phyloP scores from a whole-genome alignment of 35 echinoderm and acorn worm genomes.

The Ophioderma brevispina region DNA sequence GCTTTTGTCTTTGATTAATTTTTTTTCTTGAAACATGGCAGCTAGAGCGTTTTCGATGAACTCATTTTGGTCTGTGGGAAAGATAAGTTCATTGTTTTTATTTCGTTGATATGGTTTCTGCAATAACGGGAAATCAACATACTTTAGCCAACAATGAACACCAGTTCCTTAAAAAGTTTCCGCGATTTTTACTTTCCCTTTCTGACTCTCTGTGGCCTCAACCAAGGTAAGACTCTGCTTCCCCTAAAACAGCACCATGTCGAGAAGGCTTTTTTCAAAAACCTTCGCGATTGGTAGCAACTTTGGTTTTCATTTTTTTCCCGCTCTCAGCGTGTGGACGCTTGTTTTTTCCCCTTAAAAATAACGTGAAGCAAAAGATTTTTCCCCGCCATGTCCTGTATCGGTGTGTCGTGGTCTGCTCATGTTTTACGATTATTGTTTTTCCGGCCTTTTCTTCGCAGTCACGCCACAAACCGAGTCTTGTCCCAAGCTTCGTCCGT shows the following conservation, averaged over 20 bases:
- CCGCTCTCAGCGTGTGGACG: not conserved
- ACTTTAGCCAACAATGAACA: conserved; percentile 11
- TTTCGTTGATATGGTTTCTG: not conserved
- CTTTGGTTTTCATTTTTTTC: not conserved
- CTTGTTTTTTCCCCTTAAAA: not conserved
- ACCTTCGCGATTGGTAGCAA: not conserved
- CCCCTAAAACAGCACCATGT: conserved; percentile 16
- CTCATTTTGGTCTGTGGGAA: not conserved
- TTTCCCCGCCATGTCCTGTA: not conserved
- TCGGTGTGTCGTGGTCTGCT: not conserved
- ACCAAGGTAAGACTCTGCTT: conserved; percentile 15
- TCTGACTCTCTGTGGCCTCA: not conserved
- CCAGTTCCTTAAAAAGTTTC: conserved; percentile 30
- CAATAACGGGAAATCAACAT: not conserved
- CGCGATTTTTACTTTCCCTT: not conserved
- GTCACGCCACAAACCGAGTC: not conserved
- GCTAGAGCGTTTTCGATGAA: not conserved
- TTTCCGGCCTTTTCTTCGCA: conserved; percentile 18
- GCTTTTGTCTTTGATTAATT: conserved; percentile 3
- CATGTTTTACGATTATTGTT: conserved; percentile 12
- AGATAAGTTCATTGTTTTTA: not conserved
- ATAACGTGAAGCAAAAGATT: conserved; percentile 1
- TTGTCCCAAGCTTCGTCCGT: not conserved
- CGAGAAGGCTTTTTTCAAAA: not conserved
- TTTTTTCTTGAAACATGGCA: not conserved